phyloP scores from a whole-genome alignment of 2,797 vertebrate species.

The Amniataba percoides region DNA sequence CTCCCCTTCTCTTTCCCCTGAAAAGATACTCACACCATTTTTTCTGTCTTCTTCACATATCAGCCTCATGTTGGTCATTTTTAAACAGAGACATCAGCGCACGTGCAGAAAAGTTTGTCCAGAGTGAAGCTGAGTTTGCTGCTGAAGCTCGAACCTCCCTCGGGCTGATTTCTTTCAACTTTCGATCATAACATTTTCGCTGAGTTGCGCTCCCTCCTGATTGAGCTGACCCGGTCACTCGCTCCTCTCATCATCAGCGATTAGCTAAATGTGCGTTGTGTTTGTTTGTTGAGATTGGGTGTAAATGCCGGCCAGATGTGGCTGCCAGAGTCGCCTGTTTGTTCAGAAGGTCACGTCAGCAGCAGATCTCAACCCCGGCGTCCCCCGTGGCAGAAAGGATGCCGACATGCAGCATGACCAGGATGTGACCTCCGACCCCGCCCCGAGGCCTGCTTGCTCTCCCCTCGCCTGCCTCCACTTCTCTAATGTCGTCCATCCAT shows the following conservation, averaged over 20 bases:
- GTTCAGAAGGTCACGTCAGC: constrained; percentile 85
- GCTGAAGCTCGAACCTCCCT: not conserved
- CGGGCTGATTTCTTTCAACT: constrained; percentile 14
- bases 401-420: constrained; percentile 84
- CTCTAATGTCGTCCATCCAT: constrained; percentile 2
- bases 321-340: constrained; percentile 79
- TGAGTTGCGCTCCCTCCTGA: constrained; percentile 23
- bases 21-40: constrained; percentile 20
- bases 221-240: constrained; percentile 58
- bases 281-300: constrained; percentile 87
- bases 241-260: constrained; percentile 81
- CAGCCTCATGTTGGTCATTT: not conserved
- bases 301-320: constrained; percentile 91
- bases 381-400: constrained; percentile 81
- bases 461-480: not conserved
- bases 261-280: constrained; percentile 84
- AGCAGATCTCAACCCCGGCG: constrained; percentile 85
- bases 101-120: not conserved
- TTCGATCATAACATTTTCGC: constrained; percentile 18
- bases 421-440: constrained; percentile 76
- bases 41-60: not conserved
- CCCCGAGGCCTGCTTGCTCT: constrained; percentile 40
- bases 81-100: not conserved
- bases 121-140: not conserved
- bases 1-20: constrained; percentile 23